Percentiles rank a stretch among this genome's conserved stretches.
phyloP scores from a whole-genome alignment of 2,797 vertebrate genomes.

The Darevskia nairensis region DNA sequence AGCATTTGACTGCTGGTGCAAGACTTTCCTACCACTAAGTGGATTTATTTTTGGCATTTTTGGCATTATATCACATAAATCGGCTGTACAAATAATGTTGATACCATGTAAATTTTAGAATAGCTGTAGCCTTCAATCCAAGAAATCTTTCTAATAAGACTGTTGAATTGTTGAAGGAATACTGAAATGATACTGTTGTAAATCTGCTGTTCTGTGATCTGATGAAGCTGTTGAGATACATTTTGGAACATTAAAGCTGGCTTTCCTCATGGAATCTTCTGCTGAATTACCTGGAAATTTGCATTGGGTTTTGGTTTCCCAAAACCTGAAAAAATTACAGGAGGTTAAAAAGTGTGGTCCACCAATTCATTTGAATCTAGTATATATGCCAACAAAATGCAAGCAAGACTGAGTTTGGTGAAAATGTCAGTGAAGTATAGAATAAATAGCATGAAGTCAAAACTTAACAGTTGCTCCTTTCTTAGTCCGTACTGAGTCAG shows the following conservation, averaged over 20 bases:
- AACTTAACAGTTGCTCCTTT: neutral
- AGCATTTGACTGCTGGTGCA: neutral
- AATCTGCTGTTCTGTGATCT: neutral
- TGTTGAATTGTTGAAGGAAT: neutral
- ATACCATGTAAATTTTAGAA: neutral
- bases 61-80: neutral
- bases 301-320: neutral
- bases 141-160: neutral
- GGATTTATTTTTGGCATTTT: neutral
- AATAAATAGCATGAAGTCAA: neutral
- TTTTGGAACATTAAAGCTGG: neutral
- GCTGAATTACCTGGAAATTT: neutral
- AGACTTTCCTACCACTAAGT: neutral
- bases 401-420: neutral
- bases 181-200: neutral
- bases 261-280: neutral
- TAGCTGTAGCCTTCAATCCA: neutral
- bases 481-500: fast-evolving
- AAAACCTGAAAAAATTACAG: neutral
- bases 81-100: neutral
- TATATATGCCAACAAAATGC: neutral
- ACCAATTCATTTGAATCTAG: neutral
- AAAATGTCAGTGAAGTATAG: neutral
- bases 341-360: neutral
- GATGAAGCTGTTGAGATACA: neutral